Evolutionary conservation across 2,888 invertebrate species (phyloP).

Genomic region (Mactromeris polynyma): DNA sequence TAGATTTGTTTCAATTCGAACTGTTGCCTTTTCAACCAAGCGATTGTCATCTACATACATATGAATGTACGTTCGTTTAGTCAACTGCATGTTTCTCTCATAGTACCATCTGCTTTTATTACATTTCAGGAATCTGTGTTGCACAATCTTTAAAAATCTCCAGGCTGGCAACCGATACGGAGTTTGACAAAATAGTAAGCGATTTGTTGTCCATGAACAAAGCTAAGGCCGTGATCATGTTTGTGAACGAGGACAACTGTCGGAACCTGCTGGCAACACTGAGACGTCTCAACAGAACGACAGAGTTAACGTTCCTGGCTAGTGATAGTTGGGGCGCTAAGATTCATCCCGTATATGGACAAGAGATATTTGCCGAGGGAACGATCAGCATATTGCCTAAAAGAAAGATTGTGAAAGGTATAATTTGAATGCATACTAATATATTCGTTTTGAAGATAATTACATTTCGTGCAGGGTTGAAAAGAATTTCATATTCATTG

Average conservation of each 20-base stretch:
- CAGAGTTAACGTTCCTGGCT: conserved; percentile 84
- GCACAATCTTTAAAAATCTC: conserved; percentile 90
- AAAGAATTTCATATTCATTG: no score
- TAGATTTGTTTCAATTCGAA: no score
- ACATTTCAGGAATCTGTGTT: conserved; percentile 88
- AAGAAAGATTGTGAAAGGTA: conserved; percentile 82
- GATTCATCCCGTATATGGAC: conserved; percentile 84
- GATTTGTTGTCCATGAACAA: conserved; percentile 89
- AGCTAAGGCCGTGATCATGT: conserved; percentile 90
- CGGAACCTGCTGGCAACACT: conserved; percentile 83
- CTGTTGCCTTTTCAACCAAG: no score
- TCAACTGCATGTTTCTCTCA: no score
- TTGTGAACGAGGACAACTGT: conserved; percentile 92
- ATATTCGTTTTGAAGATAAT: no score
- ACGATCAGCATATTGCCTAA: conserved; percentile 86
- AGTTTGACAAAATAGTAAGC: conserved; percentile 90
- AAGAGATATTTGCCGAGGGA: conserved; percentile 85
- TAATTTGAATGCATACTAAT: not conserved
- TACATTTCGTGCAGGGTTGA: no score
- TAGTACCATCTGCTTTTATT: not conserved
- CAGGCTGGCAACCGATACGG: conserved; percentile 89
- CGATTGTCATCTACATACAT: no score
- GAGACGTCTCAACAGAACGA: conserved; percentile 75
- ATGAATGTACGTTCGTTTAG: no score
- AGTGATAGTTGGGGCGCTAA: conserved; percentile 87